phyloP scores from a whole-genome alignment of 2,113 vertebrate species.

The Coracopsis vasa region DNA sequence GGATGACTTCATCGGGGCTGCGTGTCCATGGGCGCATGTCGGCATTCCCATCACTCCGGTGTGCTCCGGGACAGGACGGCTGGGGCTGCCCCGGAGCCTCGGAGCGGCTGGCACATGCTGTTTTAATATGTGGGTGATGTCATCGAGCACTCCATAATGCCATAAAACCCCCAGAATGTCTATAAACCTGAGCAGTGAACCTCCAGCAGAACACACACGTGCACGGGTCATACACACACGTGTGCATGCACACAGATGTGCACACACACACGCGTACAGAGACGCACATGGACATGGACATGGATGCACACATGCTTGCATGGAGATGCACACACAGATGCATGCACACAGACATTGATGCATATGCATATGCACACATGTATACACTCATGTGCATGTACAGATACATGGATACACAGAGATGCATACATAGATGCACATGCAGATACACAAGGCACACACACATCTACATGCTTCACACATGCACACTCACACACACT shows the following conservation, averaged over 20 bases:
- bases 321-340: too few relatives aligned
- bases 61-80: background rate
- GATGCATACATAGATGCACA: accelerated
- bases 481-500: background rate
- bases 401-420: accelerated
- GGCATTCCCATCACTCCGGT: accelerated
- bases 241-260: accelerated
- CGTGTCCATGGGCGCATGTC: accelerated
- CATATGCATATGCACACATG: accelerated
- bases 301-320: accelerated
- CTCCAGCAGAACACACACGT: constrained; percentile 17
- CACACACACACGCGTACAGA: accelerated
- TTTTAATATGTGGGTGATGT: constrained; percentile 32
- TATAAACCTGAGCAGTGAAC: constrained; percentile 34
- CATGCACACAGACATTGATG: accelerated
- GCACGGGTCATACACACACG: background rate
- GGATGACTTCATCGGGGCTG: background rate
- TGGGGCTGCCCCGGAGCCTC: accelerated
- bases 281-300: background rate
- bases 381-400: accelerated
- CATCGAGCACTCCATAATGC: background rate
- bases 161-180: constrained; percentile 15
- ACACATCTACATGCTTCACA: too few relatives aligned
- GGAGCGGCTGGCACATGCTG: background rate
- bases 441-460: accelerated